Evolutionary conservation across 2,113 vertebrate genomes (phyloP).

Genomic region (Melospiza georgiana): DNA sequence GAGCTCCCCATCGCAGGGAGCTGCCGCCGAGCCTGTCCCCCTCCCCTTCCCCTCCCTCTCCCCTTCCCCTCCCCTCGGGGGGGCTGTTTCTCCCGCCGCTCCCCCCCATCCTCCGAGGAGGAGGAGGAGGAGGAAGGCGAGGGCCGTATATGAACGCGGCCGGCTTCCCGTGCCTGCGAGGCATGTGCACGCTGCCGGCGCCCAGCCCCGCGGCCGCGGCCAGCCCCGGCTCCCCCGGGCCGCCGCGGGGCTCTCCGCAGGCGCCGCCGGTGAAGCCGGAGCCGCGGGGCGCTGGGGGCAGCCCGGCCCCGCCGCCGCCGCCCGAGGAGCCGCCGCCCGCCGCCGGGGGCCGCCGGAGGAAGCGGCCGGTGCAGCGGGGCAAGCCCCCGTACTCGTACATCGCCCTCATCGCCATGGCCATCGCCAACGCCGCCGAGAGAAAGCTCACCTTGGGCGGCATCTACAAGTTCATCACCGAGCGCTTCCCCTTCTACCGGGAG

Average conservation of each 20-base stretch:
- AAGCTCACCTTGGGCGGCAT: conserved; percentile 94
- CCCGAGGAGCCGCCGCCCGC: conserved; percentile 44
- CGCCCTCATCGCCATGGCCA: conserved; percentile 96
- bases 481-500: conserved; percentile 96
- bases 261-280: not conserved
- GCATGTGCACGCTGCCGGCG: conserved; percentile 37
- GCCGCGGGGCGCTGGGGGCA: not conserved
- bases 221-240: not conserved
- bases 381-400: conserved; percentile 98
- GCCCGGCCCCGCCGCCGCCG: not conserved
- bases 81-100: not conserved
- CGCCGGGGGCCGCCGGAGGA: conserved; percentile 83
- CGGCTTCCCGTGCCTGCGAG: not conserved
- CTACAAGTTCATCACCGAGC: conserved; percentile 97
- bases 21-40: not conserved
- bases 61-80: not conserved
- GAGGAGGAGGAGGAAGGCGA: conserved; percentile 12
- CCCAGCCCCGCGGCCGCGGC: not conserved
- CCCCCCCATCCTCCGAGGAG: not conserved
- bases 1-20: conserved; percentile 84
- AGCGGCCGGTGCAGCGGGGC: conserved; percentile 91
- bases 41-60: not conserved
- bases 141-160: not conserved
- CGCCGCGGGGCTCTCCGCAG: not conserved
- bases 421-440: conserved; percentile 93